Evolutionary conservation across 1,140 invertebrate genomes (phyloP), one percentile per base, ranked within the genome.

Genomic region (Drosophila tropicalis): DNA sequence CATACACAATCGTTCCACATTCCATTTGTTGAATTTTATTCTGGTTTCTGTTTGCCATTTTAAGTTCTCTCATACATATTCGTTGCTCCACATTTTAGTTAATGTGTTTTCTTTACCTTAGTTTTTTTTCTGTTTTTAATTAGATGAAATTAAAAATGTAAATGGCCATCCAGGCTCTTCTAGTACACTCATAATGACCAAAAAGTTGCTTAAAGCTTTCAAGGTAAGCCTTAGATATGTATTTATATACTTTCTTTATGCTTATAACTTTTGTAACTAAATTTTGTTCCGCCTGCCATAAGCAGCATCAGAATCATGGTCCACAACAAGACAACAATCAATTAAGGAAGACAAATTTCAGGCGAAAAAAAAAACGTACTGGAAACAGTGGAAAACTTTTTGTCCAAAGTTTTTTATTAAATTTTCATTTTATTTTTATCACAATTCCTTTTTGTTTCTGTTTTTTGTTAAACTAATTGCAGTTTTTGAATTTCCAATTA

Each of bases 401-500:
- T 22, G 9, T 19, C 10, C 1, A 51, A 51, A 51, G 44, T 51
- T 51, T 51, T 51, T 19, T 22, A 51, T 51, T 51, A 19, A 58
- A 58, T 36, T 58, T 17, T 34, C 29, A 7, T 15, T 34, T 36
- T 17, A 22, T 22, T 57, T 34, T 34, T 36, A 3, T 34, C 6
- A 9, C 1, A 34, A 34, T 57, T 36, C 22, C n/a, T 51, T 47
- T 6, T 9, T 47, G 9, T 51, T 22, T 36, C 34, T 12, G 55
- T 76, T 75, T 44, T 61, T 32, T 41, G 17, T 41, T 47, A 72
- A 41, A 67, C 47, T 87, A 82, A 82, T 87, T 81, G 68, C 75
- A 70, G 62, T 73, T 86, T 84, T 86, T 60, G 67, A 54, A 78
- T 79, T 87, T 87, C 72, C 79, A 83, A 79, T 86, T 86, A 86